Percentiles rank a stretch among this genome's conserved stretches.
phyloP scores from a whole-genome alignment of 2,113 vertebrate genomes.

The western clawed frog (Xenopus tropicalis) region DNA sequence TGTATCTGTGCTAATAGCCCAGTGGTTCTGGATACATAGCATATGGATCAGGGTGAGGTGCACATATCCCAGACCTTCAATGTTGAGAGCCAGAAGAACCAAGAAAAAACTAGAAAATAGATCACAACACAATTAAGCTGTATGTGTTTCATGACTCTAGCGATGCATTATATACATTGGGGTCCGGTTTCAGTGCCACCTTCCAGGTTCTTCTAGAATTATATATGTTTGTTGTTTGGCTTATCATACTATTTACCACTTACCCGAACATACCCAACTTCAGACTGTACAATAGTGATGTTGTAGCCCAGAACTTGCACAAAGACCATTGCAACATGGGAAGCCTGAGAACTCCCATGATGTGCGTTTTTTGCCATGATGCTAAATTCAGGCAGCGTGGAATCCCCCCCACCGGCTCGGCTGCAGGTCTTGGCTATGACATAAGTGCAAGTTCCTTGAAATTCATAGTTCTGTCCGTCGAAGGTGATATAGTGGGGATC shows the following conservation, averaged over 20 bases:
- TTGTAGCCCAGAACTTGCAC: slow-evolving; percentile 54
- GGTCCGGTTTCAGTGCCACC: too few relatives aligned
- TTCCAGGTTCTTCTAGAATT: too few relatives aligned
- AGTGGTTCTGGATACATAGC: too few relatives aligned
- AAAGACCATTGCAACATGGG: slow-evolving; percentile 54
- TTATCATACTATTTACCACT: slow-evolving; percentile 35
- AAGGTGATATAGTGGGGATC: slow-evolving; percentile 48
- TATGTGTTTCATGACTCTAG: too few relatives aligned
- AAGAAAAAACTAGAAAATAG: too few relatives aligned
- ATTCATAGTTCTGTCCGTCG: slow-evolving; percentile 47
- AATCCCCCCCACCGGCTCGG: not conserved
- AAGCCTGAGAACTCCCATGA: slow-evolving; percentile 48
- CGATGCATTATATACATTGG: too few relatives aligned
- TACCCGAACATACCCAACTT: slow-evolving; percentile 59
- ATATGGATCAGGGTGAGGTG: too few relatives aligned
- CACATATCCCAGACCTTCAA: too few relatives aligned
- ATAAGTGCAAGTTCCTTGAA: slow-evolving; percentile 50
- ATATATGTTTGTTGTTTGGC: too few relatives aligned
- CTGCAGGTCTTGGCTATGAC: slow-evolving; percentile 23
- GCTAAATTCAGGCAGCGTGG: slow-evolving; percentile 16
- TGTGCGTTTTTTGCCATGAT: slow-evolving; percentile 51
- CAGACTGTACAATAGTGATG: slow-evolving; percentile 41
- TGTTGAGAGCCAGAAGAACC: too few relatives aligned
- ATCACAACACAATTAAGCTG: too few relatives aligned
- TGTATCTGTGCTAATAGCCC: too few relatives aligned